These are phyloP conservation scores for Tachycineta bicolor DNA, from an alignment of 2,113 vertebrate species.

Conservation along the genomic window DNA sequence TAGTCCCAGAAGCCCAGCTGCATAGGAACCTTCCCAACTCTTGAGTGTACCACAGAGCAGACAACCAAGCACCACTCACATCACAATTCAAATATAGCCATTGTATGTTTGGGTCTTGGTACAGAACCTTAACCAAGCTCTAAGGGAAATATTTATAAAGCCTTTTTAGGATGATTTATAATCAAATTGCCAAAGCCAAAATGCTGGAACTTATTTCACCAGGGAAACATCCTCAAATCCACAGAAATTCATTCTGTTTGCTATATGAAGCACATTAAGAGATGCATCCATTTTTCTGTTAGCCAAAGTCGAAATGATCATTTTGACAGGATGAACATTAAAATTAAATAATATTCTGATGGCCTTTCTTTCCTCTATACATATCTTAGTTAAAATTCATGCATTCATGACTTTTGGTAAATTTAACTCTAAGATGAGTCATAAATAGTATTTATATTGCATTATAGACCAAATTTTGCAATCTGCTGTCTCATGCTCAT, in stretches of 20 bases:
- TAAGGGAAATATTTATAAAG: background rate
- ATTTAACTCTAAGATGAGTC: conserved; percentile 60
- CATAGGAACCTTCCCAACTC: background rate
- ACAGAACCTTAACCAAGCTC: background rate
- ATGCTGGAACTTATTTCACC: conserved; percentile 39
- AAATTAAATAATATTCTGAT: conserved; percentile 46
- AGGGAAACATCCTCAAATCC: conserved; percentile 11
- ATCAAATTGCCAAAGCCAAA: conserved; percentile 36
- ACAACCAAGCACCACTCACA: background rate
- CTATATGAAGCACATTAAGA: conserved; percentile 2
- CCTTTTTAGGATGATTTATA: background rate
- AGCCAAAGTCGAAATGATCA: background rate
- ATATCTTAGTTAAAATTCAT: conserved; percentile 58
- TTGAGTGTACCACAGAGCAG: background rate
- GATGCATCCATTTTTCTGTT: conserved; percentile 45
- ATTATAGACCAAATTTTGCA: conserved; percentile 19
- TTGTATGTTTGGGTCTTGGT: background rate
- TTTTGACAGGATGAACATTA: conserved; percentile 21
- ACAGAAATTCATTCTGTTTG: background rate
- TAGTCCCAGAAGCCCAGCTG: background rate
- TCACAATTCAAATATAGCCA: background rate
- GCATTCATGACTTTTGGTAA: conserved; percentile 65
- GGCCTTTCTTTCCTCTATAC: conserved; percentile 59
- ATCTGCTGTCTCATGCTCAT: conserved; percentile 17
- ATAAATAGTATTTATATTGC: conserved; percentile 45